A percentile compares a stretch with the other conserved stretches of the same genome.
phyloP scores from a whole-genome alignment of 2,113 vertebrate species.

The Mesoclemmys tuberculata region DNA sequence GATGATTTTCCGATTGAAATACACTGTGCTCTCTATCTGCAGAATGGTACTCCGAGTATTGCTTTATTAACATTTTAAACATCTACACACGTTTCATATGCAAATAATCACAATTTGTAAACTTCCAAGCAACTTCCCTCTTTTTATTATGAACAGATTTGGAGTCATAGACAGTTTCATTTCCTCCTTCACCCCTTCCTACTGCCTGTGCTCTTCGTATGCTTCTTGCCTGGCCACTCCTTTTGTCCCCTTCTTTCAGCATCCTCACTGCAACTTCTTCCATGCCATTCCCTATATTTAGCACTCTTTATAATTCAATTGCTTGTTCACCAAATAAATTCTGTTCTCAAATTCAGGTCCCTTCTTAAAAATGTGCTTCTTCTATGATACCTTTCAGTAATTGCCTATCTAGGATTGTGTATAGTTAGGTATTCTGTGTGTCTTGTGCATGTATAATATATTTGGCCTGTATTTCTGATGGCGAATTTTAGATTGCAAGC shows the following conservation, averaged over 20 bases:
- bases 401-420: neutral
- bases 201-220: neutral
- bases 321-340: neutral
- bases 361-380: neutral
- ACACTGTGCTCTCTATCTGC: neutral
- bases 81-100: slow-evolving; percentile 3
- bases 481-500: neutral
- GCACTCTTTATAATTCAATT: neutral
- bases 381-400: neutral
- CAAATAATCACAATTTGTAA: slow-evolving; percentile 20
- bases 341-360: neutral
- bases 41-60: slow-evolving; percentile 9
- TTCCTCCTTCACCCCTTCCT: neutral
- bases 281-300: neutral
- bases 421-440: neutral
- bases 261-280: neutral
- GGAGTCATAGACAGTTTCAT: neutral
- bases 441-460: neutral
- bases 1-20: slow-evolving; percentile 6
- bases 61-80: slow-evolving; percentile 8
- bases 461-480: neutral
- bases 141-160: neutral
- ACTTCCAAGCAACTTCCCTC: neutral
- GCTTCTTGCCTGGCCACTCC: neutral
- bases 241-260: neutral